Base-by-base conservation (phyloP, 2,113 vertebrate genomes). In the Mixornis gularis region DNA sequence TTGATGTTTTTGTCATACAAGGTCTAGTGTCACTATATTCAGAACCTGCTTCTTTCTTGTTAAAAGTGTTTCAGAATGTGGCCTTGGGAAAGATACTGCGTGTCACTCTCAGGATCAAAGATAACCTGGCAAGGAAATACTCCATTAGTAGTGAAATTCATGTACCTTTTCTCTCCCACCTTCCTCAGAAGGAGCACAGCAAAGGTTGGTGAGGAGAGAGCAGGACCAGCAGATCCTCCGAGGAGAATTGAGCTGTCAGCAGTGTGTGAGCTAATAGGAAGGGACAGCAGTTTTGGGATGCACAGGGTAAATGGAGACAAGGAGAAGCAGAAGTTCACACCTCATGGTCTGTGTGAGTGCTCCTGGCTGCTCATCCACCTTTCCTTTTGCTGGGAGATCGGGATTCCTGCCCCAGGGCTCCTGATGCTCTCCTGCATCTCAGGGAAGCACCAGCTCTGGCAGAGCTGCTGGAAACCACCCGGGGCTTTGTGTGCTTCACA, bases 1-100 rank as follows among this genome's bases (percentile, higher is more conserved):
- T 98, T 90, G 97, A 97, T 94, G 95, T 91, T 96, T 97, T 96
- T 95, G 95, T 97, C 96, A 96, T 96, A 97, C 96, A 97, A 96
- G 96, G 96, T 97, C 97, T 97, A 95, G 95, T 97, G 97, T 96
- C 96, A 95, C 96, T 96, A 88, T 96, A 97, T 95, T 97, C 95
- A 97, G 96, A 97, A 97, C 89, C 91, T 85, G 80, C 89, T 95
- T 63, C 92, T 97, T 95, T 82, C 94, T 97, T 96, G 89, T 97
- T 97, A 97, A 97, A 97, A 97, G 89, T 18, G 53, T 96, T 96
- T 92, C n/a, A 24, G 96, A 96, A 93, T 76, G 90, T 95, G 93
- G 95, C 96, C 93, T 97, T 97, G 93, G 93, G 95, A 97, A 93
- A 97, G 85, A 95, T 56, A 80, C 59, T 17, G 38, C 7, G 5